Conservation (phyloP, 2,113 vertebrate genomes). For the Eidolon helvum region DNA sequence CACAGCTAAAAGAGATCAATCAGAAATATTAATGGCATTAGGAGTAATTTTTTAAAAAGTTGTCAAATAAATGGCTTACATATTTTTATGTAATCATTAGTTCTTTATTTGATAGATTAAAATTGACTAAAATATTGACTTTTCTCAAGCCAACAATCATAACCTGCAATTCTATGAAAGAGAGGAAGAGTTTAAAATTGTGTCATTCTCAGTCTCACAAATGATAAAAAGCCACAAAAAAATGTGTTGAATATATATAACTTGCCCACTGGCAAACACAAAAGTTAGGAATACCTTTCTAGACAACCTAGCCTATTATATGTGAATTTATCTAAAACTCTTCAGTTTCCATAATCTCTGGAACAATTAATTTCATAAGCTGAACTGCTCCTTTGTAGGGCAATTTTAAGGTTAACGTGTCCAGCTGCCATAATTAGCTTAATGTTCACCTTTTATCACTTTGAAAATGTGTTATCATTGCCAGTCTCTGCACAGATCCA, state of each 20-base stretch:
- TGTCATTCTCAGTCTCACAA: not conserved
- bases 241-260: not conserved
- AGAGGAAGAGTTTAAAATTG: not conserved
- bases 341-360: not conserved
- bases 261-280: not conserved
- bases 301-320: not conserved
- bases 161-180: not conserved
- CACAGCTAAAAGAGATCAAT: not conserved
- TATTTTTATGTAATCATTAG: slow-evolving; percentile 37
- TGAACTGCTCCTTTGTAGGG: not conserved
- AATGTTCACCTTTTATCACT: not conserved
- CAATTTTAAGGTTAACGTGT: not conserved
- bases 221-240: not conserved
- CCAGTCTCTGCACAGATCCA: not conserved
- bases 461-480: not conserved
- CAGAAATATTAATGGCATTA: slow-evolving; percentile 5
- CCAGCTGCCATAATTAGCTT: not conserved
- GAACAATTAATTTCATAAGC: not conserved
- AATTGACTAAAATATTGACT: slow-evolving; percentile 34
- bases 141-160: not conserved
- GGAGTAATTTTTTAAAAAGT: not conserved
- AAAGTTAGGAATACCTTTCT: not conserved
- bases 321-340: not conserved
- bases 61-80: slow-evolving; percentile 33
- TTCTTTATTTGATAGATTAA: slow-evolving; percentile 43